A percentile compares a stretch with the other conserved stretches of the same genome.
phyloP scores from a whole-genome alignment of 92 coral and sea anemone species.

The Heteractis magnifica region DNA sequence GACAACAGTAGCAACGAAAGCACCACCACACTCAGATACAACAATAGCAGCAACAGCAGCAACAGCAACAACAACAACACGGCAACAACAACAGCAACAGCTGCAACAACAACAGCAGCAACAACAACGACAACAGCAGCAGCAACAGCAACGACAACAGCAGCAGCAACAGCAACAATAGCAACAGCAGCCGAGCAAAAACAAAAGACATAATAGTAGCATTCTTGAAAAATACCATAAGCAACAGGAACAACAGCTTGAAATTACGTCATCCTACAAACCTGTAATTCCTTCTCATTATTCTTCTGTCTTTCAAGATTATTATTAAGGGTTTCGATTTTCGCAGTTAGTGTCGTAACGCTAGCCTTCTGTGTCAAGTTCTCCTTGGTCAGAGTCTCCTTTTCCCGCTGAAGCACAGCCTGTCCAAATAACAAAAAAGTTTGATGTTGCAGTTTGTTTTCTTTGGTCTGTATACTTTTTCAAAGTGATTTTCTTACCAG shows the following conservation, averaged over 20 bases:
- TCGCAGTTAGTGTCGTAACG: conserved; percentile 69
- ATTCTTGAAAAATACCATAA: not conserved
- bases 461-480: not conserved
- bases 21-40: not conserved
- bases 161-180: too few relatives aligned
- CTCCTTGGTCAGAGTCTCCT: conserved; percentile 69
- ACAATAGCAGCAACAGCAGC: not conserved
- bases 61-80: not conserved
- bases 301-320: conserved; percentile 80
- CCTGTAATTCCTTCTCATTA: conserved; percentile 88
- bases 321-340: conserved; percentile 76
- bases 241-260: not conserved
- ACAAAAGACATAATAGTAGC: not conserved
- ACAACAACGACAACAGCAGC: too few relatives aligned
- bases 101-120: too few relatives aligned
- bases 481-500: conserved; percentile 51
- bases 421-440: conserved; percentile 14
- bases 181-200: too few relatives aligned
- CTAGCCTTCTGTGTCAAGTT: conserved; percentile 67
- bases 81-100: too few relatives aligned
- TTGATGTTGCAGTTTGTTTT: not conserved
- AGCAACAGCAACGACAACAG: too few relatives aligned
- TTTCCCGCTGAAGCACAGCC: conserved; percentile 72
- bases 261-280: conserved; percentile 1
- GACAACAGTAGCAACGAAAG: not conserved